Evolutionary conservation across 1,140 invertebrate genomes (phyloP).

Genomic region (Matsumurasca onukii): DNA sequence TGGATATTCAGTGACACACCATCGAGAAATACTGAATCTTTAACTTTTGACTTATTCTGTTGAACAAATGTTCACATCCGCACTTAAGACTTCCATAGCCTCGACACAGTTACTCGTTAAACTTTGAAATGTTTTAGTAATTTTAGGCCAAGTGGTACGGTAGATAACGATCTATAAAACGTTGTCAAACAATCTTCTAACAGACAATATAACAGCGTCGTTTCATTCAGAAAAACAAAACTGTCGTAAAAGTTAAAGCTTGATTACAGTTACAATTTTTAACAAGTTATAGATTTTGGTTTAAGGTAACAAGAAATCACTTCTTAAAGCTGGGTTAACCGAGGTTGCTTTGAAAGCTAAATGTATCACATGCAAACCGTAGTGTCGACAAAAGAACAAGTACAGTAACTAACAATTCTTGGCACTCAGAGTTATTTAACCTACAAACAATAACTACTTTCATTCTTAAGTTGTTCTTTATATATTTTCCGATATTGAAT

Average conservation of each 20-base stretch:
- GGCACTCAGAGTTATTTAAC: not conserved
- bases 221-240: not conserved
- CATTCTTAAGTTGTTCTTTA: not conserved
- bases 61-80: not conserved
- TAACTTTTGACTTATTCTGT: not conserved
- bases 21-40: not conserved
- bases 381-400: not conserved
- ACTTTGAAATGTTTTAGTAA: slow-evolving; percentile 13
- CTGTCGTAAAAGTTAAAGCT: not conserved
- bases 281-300: not conserved
- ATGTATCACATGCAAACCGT: slow-evolving; percentile 12
- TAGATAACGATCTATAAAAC: not conserved
- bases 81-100: not conserved
- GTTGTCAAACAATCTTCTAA: not conserved
- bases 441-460: slow-evolving; percentile 5
- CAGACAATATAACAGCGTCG: not conserved
- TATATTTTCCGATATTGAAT: too few relatives aligned
- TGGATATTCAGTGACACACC: not conserved
- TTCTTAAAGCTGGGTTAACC: not conserved
- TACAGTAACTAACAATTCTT: not conserved
- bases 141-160: slow-evolving; percentile 10
- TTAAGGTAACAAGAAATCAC: not conserved
- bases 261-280: not conserved
- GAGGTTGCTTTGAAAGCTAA: not conserved
- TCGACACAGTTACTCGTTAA: not conserved